Percentiles rank a stretch among this genome's conserved stretches.
phyloP scores from a whole-genome alignment of 2,113 vertebrate genomes.

The Pteropus alecto region DNA sequence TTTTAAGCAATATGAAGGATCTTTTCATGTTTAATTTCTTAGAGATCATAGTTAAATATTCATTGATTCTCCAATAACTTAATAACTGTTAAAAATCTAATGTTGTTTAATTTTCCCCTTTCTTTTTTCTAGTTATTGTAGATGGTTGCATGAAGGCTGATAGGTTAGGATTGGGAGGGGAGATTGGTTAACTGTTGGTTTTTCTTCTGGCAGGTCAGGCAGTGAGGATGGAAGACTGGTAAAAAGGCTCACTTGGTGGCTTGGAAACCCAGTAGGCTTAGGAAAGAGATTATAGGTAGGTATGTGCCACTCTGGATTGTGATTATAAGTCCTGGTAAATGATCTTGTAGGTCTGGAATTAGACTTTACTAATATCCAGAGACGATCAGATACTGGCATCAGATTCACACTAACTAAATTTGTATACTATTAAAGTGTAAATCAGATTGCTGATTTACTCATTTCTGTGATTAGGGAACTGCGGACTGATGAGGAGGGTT shows the following conservation, averaged over 20 bases:
- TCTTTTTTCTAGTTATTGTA: not conserved
- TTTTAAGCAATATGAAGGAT: not conserved
- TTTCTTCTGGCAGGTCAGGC: not conserved
- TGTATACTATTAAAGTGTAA: not conserved
- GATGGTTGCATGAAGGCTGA: not conserved
- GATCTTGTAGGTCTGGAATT: not conserved
- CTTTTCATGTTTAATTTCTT: not conserved
- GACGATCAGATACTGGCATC: not conserved
- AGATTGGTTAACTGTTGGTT: not conserved
- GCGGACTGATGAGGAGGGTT: not conserved
- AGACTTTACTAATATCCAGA: not conserved
- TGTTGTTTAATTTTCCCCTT: not conserved
- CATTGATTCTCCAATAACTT: not conserved
- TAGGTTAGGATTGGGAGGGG: not conserved
- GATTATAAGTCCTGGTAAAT: not conserved
- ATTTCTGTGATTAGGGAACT: not conserved
- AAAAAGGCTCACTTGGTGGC: not conserved
- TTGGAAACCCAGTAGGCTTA: not conserved
- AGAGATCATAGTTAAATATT: not conserved
- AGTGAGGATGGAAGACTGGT: not conserved
- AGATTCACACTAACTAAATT: not conserved
- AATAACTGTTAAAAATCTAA: not conserved
- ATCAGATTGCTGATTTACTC: not conserved
- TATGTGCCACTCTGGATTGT: not conserved
- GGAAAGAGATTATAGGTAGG: not conserved